phyloP scores from a whole-genome alignment of 2,113 vertebrate genomes.

The Sakesphorus luctuosus region DNA sequence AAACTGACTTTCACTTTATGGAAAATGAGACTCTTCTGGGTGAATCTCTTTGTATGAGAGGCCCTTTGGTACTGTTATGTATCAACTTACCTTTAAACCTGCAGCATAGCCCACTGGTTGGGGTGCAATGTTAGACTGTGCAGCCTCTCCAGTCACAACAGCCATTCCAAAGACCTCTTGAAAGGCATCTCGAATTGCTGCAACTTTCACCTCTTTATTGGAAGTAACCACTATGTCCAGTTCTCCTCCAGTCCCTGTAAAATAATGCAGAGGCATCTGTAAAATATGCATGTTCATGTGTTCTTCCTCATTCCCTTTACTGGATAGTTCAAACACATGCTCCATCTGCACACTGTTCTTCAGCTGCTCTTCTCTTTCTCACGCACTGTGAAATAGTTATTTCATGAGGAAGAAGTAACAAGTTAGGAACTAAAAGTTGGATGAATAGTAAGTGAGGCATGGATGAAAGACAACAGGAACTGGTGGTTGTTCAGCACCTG shows the following conservation, averaged over 20 bases:
- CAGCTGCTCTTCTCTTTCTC: background rate
- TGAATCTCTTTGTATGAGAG: background rate
- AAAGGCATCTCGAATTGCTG: constrained; percentile 92
- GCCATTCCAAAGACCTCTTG: constrained; percentile 98
- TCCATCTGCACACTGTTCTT: background rate
- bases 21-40: background rate
- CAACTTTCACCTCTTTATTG: constrained; percentile 88
- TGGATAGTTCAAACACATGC: background rate
- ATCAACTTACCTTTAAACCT: constrained; percentile 87
- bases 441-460: background rate
- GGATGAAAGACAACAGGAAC: background rate
- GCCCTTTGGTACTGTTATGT: rapidly evolving
- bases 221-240: constrained; percentile 95
- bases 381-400: background rate
- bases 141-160: constrained; percentile 88
- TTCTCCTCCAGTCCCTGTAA: constrained; percentile 92
- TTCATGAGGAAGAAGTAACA: background rate
- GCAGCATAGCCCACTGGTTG: constrained; percentile 97
- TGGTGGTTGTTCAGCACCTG: background rate
- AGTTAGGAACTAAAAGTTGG: background rate
- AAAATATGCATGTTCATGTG: rapidly evolving
- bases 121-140: constrained; percentile 93
- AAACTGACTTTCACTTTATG: background rate
- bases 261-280: background rate
- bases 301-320: background rate